phyloP scores from a whole-genome alignment of 2,113 vertebrate species.

The Morone saxatilis region DNA sequence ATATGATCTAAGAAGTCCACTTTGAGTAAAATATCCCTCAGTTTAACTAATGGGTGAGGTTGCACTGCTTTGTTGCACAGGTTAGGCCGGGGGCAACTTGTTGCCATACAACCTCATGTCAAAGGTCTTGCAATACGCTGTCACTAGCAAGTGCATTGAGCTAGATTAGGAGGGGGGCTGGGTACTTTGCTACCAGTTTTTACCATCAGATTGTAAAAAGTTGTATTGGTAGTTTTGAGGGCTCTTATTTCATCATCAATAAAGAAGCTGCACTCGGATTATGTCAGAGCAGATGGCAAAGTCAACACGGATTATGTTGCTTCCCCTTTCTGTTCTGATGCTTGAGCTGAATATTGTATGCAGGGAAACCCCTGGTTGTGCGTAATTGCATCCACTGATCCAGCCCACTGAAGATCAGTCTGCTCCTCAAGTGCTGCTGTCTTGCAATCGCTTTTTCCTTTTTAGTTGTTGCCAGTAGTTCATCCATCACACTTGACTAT shows the following conservation, averaged over 20 bases:
- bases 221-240: no score
- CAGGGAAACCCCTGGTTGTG: neutral
- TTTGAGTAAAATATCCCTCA: neutral
- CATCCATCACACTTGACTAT: slow-evolving; percentile 36
- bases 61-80: neutral
- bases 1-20: neutral
- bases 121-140: neutral
- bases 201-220: neutral
- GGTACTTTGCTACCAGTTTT: neutral
- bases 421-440: neutral
- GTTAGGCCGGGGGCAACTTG: neutral
- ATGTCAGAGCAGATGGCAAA: no score
- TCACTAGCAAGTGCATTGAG: neutral
- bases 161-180: neutral
- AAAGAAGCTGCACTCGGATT: no score
- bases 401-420: neutral
- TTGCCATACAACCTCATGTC: neutral
- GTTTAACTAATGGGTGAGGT: neutral
- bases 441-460: neutral
- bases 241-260: no score
- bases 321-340: no score
- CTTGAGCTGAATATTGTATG: neutral
- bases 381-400: neutral
- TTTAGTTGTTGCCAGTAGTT: neutral
- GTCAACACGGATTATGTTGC: no score